Conservation (phyloP, 2,888 invertebrate species). For the Mycalesis mineus region DNA sequence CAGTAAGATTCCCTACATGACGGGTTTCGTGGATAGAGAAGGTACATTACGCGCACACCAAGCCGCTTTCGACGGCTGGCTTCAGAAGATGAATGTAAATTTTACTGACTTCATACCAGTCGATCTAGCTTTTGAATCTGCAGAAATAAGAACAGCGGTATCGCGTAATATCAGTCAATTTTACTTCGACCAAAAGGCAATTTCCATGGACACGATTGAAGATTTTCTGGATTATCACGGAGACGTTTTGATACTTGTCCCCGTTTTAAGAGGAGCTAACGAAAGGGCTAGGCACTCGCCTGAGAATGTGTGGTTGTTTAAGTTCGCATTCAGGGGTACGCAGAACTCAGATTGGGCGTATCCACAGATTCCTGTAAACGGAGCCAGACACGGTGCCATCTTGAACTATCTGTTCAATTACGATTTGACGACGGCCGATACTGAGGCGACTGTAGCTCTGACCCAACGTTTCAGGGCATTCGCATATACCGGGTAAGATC, state of each 20-base stretch:
- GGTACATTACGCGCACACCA: conserved; percentile 57
- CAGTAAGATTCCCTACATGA: conserved; percentile 54
- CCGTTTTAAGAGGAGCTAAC: conserved; percentile 49
- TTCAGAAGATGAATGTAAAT: conserved; percentile 52
- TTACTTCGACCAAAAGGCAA: conserved; percentile 48
- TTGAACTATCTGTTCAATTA: conserved; percentile 58
- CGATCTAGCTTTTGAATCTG: conserved; percentile 45
- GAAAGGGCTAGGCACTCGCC: conserved; percentile 52
- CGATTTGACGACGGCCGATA: conserved; percentile 44
- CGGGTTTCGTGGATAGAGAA: conserved; percentile 57
- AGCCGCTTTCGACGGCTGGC: conserved; percentile 46
- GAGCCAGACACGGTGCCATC: conserved; percentile 57
- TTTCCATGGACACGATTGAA: conserved; percentile 50
- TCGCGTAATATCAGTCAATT: conserved; percentile 43
- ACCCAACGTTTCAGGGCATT: conserved; percentile 47
- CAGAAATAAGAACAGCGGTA: conserved; percentile 36
- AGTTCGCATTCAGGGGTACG: conserved; percentile 56
- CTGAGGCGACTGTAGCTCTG: conserved; percentile 38
- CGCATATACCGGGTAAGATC: conserved; percentile 53
- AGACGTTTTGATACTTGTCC: conserved; percentile 52
- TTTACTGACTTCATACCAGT: conserved; percentile 58
- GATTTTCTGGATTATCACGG: conserved; percentile 63
- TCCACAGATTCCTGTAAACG: conserved; percentile 49
- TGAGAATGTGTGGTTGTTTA: conserved; percentile 49
- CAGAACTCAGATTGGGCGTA: conserved; percentile 52